These are phyloP conservation scores for Catocala sponsa DNA, from an alignment of 2,888 invertebrate genomes.

Conservation along the genomic window DNA sequence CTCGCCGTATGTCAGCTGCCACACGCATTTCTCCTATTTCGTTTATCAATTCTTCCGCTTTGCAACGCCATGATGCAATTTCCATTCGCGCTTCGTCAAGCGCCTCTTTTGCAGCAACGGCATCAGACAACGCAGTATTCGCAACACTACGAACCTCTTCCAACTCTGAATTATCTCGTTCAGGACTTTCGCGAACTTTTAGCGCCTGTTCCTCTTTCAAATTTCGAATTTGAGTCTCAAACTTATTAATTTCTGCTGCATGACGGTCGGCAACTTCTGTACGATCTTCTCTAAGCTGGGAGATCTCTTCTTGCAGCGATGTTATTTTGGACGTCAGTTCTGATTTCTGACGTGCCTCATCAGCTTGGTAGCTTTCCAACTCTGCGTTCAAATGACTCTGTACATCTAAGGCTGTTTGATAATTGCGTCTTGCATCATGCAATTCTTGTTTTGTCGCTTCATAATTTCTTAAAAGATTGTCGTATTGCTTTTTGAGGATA, in stretches of 20 bases:
- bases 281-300: slow-evolving; percentile 69
- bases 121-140: slow-evolving; percentile 66
- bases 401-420: slow-evolving; percentile 80
- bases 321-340: slow-evolving; percentile 70
- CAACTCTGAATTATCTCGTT: slow-evolving; percentile 71
- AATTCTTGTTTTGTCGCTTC: slow-evolving; percentile 81
- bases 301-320: slow-evolving; percentile 77
- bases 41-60: slow-evolving; percentile 70
- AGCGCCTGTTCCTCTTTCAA: slow-evolving; percentile 73
- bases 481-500: slow-evolving; percentile 77
- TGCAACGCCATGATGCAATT: slow-evolving; percentile 70
- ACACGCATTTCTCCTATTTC: slow-evolving; percentile 74
- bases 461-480: slow-evolving; percentile 70
- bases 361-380: slow-evolving; percentile 75
- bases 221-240: slow-evolving; percentile 67
- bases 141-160: slow-evolving; percentile 72
- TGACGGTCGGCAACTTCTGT: slow-evolving; percentile 70
- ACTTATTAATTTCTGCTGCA: slow-evolving; percentile 68
- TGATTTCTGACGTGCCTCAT: slow-evolving; percentile 66
- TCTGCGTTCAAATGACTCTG: slow-evolving; percentile 80
- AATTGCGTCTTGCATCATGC: slow-evolving; percentile 76
- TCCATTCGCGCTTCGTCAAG: slow-evolving; percentile 71
- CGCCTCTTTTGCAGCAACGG: slow-evolving; percentile 64
- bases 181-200: slow-evolving; percentile 68
- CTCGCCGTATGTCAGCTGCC: slow-evolving; percentile 71